These are phyloP conservation scores for Apogon hyalosoma DNA, from an alignment of 2,797 vertebrate species.

Conservation along the genomic window DNA sequence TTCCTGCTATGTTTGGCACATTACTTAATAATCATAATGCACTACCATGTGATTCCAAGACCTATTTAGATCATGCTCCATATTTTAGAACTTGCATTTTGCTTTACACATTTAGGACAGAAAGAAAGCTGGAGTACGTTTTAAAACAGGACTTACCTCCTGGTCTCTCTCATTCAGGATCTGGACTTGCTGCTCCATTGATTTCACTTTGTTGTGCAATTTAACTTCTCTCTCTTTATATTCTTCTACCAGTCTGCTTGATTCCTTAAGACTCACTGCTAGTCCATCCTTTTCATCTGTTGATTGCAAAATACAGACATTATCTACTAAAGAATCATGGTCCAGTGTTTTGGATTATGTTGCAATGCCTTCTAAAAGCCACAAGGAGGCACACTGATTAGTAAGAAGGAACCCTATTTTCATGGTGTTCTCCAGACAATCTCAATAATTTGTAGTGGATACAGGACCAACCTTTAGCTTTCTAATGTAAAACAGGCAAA, in stretches of 20 bases:
- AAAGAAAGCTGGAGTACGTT: not conserved
- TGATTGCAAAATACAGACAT: constrained; percentile 18
- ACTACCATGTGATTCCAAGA: too few species aligned
- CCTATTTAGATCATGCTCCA: too few species aligned
- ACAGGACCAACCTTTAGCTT: not conserved
- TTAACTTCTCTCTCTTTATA: constrained; percentile 88
- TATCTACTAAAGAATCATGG: not conserved
- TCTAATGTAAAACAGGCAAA: not conserved
- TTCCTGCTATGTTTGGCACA: too few species aligned
- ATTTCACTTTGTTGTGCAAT: constrained; percentile 88
- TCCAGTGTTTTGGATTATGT: not conserved
- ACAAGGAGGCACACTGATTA: constrained; percentile 24
- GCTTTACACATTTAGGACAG: not conserved
- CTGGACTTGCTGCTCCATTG: constrained; percentile 89
- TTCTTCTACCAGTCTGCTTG: constrained; percentile 87
- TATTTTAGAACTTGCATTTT: not conserved
- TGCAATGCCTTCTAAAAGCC: constrained; percentile 1
- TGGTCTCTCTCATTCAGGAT: constrained; percentile 86
- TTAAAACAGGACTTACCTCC: constrained; percentile 82
- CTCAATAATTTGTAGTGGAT: not conserved
- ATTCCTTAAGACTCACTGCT: constrained; percentile 89
- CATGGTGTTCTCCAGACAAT: not conserved
- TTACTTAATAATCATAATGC: too few species aligned
- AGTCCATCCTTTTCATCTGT: constrained; percentile 94
- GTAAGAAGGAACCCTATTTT: not conserved